A percentile compares a stretch with the other conserved stretches of the same genome.
These are phyloP conservation scores for Cladorhizidae sp. DNA, from an alignment of 37 sponge, comb jelly and placozoan species.

Conservation along the genomic window DNA sequence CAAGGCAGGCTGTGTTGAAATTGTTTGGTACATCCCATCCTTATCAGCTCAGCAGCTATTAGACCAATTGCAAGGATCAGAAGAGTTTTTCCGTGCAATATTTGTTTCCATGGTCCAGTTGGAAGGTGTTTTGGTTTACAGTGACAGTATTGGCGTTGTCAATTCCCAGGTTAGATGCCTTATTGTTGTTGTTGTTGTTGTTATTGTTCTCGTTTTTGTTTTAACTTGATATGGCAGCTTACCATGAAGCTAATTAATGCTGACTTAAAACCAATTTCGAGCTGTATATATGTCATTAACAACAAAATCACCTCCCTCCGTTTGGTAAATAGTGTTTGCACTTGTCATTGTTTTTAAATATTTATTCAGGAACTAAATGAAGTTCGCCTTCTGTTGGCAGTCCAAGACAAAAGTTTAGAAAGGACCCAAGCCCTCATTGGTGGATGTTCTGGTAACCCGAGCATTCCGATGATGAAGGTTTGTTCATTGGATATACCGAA, in stretches of 20 bases:
- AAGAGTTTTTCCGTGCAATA: neutral
- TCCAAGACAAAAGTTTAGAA: conserved; percentile 1
- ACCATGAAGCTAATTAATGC: too few species aligned
- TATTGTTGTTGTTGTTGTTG: too few species aligned
- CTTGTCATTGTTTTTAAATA: too few species aligned
- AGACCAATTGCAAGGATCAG: neutral
- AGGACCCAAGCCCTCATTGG: neutral
- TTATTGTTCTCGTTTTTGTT: too few species aligned
- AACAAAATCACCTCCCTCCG: too few species aligned
- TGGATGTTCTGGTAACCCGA: neutral
- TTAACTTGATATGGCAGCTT: too few species aligned
- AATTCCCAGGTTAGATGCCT: neutral
- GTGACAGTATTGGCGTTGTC: neutral
- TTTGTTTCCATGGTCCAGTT: neutral
- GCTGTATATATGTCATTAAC: too few species aligned
- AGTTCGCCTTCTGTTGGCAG: conserved; percentile 1
- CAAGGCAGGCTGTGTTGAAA: neutral
- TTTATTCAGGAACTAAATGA: neutral
- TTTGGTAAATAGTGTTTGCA: too few species aligned
- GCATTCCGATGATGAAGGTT: neutral
- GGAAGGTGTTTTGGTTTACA: neutral
- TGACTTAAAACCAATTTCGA: too few species aligned
- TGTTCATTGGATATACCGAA: too few species aligned
- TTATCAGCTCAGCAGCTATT: neutral
- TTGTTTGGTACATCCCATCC: conserved; percentile 17